These are phyloP conservation scores for Epiblema foenella DNA, from an alignment of 2,888 invertebrate genomes.

Conservation along the genomic window DNA sequence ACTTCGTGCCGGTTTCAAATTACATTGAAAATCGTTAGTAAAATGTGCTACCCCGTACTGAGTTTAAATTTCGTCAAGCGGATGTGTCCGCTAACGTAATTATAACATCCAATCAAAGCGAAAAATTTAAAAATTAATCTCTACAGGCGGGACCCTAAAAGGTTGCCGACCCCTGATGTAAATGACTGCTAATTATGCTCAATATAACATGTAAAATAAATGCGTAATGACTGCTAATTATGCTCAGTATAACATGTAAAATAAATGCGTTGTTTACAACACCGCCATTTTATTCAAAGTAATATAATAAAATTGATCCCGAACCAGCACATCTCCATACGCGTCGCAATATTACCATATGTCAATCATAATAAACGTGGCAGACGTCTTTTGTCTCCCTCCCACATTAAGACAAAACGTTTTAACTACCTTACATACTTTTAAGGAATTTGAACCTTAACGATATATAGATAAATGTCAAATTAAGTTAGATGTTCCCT, in stretches of 20 bases:
- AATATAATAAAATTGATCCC: not conserved
- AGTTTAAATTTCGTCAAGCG: too few species aligned
- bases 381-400: constrained; percentile 15
- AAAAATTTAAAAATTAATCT: too few species aligned
- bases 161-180: too few species aligned
- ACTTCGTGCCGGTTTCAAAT: too few species aligned
- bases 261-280: not conserved
- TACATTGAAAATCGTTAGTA: too few species aligned
- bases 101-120: too few species aligned
- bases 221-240: not conserved
- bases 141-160: too few species aligned
- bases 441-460: not conserved
- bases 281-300: not conserved
- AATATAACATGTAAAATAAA: not conserved
- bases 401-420: not conserved
- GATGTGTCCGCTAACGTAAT: too few species aligned
- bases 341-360: constrained; percentile 51
- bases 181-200: not conserved
- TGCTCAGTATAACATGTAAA: too few species aligned
- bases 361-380: constrained; percentile 57
- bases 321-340: constrained; percentile 2
- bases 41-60: too few species aligned
- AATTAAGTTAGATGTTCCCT: not conserved
- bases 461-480: not conserved
- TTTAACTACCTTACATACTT: not conserved